Evolutionary conservation across 2,888 invertebrate species (phyloP), one percentile per base, ranked within the genome.

Genomic region (Acanthoscelides obtectus): DNA sequence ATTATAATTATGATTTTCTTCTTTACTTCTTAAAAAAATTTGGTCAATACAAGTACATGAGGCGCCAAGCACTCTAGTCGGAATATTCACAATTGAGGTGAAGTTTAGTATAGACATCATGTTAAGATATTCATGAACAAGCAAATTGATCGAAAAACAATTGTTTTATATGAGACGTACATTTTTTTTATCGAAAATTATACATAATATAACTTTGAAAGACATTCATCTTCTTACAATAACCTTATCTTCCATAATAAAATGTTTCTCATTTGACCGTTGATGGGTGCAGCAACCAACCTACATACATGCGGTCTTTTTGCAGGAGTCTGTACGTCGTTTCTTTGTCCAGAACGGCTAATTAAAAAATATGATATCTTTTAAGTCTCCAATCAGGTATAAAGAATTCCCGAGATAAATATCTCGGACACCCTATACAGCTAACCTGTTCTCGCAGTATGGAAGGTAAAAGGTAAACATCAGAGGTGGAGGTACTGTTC

Each of bases 351-450:
- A 45, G 45, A 45, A 12, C 45, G 45, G 17, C 45, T 45, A 45
- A 45, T 45, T 45, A 45, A 45, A 45, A 45, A 45, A 45, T 45
- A 45, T 45, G 45, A 45, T 45, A 45, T 45, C 45, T 45, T 45
- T 45, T 45, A 45, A 45, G 45, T 6, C 45, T 45, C 45, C 45
- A 45, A 45, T 45, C 45, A 45, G 45, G 45, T 17, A 22, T 67
- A 67, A 67, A 67, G 22, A 67, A 67, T 67, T 20, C 22, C 20
- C 67, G 22, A 22, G 67, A 67, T 67, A 67, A 67, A 22, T 67
- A 67, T 67, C 67, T 67, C 20, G 67, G 67, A 67, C 67, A 67
- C 67, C 67, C 67, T 22, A 67, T 67, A 67, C 17, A 45, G 45
- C 45, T 45, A 45, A 45, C 45, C 45, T 45, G 45, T 45, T 45